A percentile compares a stretch with the other conserved stretches of the same genome.
These are phyloP conservation scores for Ips nitidus DNA, from an alignment of 1,140 invertebrate species.

Conservation along the genomic window DNA sequence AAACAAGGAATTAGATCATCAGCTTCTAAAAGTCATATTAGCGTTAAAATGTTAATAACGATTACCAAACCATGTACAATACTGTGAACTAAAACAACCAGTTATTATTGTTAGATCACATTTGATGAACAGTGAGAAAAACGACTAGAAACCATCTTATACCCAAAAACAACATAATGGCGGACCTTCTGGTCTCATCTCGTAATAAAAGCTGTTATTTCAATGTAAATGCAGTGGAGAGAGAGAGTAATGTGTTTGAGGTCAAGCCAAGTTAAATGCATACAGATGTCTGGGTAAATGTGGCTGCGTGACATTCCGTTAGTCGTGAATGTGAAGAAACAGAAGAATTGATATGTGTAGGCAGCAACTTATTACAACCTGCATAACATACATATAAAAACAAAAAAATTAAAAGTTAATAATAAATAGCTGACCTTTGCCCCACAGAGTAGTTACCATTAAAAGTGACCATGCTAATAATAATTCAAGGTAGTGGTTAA, in stretches of 20 bases:
- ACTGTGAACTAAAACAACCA: background rate
- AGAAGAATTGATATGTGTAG: background rate
- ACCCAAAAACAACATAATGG: background rate
- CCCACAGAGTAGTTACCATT: background rate
- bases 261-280: slow-evolving; percentile 6
- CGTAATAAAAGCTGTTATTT: background rate
- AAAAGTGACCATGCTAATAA: slow-evolving; percentile 8
- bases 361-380: too few species aligned
- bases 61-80: background rate
- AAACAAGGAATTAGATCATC: background rate
- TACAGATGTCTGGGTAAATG: slow-evolving; percentile 13
- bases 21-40: background rate
- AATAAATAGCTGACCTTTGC: slow-evolving; percentile 2
- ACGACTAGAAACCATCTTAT: background rate
- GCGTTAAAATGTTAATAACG: background rate
- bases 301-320: slow-evolving; percentile 1
- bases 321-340: background rate
- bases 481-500: slow-evolving; percentile 11
- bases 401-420: too few species aligned
- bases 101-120: background rate
- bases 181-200: background rate
- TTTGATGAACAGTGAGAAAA: background rate
- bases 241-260: slow-evolving; percentile 11
- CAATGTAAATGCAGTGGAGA: slow-evolving; percentile 4
- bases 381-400: too few species aligned